Evolutionary conservation across 37 sponge, comb jelly and placozoan genomes (phyloP).

Genomic region (Cliona cf. orientalis): DNA sequence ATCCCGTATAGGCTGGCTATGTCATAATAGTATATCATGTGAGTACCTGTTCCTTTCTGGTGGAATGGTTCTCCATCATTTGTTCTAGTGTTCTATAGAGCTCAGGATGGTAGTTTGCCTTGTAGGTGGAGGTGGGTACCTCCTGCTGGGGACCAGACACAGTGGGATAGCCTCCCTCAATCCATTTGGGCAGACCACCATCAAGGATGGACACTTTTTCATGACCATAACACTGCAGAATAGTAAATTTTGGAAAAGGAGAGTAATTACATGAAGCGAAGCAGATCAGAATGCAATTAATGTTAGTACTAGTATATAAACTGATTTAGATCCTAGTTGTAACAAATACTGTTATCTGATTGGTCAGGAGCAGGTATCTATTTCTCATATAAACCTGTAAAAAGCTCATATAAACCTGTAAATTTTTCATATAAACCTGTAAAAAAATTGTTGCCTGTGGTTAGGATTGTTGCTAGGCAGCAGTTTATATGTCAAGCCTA

Average conservation of each 20-base stretch:
- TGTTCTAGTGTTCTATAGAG: conserved; percentile 28
- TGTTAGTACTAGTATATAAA: background rate
- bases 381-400: too few relatives aligned
- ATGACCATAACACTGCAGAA: conserved; percentile 69
- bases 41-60: conserved; percentile 50
- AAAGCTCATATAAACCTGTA: too few relatives aligned
- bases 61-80: conserved; percentile 9
- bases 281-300: too few relatives aligned
- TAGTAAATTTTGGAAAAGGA: background rate
- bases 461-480: too few relatives aligned
- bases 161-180: conserved; percentile 31
- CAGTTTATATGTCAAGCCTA: too few relatives aligned
- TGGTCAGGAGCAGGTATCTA: too few relatives aligned
- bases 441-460: too few relatives aligned
- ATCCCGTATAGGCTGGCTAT: background rate
- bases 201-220: conserved; percentile 76
- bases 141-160: conserved; percentile 25
- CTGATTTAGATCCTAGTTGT: too few relatives aligned
- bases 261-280: too few relatives aligned
- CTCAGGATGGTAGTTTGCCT: conserved; percentile 30
- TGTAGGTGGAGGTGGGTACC: conserved; percentile 32
- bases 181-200: conserved; percentile 85
- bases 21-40: too few relatives aligned
- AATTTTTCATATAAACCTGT: too few relatives aligned
- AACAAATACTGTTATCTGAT: too few relatives aligned